These are phyloP conservation scores for Psephotus haematonotus DNA, from an alignment of 2,113 vertebrate genomes.

Conservation along the genomic window DNA sequence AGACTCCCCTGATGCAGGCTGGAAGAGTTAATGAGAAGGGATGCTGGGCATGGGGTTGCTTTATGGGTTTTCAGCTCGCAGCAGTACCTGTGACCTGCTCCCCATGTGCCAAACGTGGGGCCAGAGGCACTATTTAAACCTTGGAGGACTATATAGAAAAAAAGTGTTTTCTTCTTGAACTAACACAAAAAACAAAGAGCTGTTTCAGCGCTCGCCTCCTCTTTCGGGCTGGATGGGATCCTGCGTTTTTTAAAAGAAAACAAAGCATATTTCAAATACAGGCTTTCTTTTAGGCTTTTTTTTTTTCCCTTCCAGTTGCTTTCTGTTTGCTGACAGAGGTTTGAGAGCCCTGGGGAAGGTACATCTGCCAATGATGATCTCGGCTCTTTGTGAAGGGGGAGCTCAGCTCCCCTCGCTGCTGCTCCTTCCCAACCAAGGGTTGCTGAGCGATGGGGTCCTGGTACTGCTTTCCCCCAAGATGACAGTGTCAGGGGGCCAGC, in stretches of 20 bases:
- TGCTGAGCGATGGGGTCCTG: neutral
- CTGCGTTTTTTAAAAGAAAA: slow-evolving; percentile 33
- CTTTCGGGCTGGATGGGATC: slow-evolving; percentile 23
- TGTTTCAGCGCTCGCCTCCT: neutral
- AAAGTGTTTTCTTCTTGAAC: neutral
- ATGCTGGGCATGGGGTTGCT: neutral
- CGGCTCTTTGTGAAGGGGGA: neutral
- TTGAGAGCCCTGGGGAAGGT: neutral
- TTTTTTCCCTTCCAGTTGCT: neutral
- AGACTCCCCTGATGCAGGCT: fast-evolving
- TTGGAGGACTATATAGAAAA: neutral
- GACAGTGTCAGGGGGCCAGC: neutral
- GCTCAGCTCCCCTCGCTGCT: neutral
- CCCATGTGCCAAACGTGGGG: neutral
- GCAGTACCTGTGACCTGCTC: neutral
- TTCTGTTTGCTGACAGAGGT: slow-evolving; percentile 19
- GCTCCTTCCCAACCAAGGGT: neutral
- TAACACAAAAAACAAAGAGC: slow-evolving; percentile 15
- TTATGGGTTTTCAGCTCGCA: neutral
- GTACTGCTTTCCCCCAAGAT: fast-evolving
- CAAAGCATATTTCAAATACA: slow-evolving; percentile 24
- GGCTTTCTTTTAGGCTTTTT: neutral
- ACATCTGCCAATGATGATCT: neutral
- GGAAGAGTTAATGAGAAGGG: neutral
- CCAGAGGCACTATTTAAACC: neutral